Percentiles rank a stretch among this genome's conserved stretches.
Conservation (phyloP, 2,888 invertebrate species). For the Diploptera punctata region DNA sequence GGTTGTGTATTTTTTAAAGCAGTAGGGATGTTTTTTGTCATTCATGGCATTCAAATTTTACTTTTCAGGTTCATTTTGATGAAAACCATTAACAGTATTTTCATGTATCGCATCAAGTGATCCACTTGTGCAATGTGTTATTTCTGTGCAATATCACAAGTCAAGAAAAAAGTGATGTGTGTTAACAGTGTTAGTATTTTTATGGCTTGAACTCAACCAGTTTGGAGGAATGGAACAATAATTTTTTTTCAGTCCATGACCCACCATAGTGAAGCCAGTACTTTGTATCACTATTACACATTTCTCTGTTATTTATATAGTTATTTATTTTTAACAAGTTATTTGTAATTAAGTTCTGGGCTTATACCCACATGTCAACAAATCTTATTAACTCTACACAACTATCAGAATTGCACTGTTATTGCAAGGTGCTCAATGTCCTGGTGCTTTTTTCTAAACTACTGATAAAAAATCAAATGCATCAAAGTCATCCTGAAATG, state of each 20-base stretch:
- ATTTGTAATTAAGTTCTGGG: neutral
- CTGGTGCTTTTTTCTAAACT: neutral
- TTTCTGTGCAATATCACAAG: conserved; percentile 29
- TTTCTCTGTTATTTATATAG: conserved; percentile 22
- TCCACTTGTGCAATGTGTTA: conserved; percentile 19
- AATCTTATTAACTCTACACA: too few species aligned
- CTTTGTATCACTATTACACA: neutral
- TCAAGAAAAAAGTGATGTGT: conserved; percentile 14
- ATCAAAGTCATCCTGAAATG: too few species aligned
- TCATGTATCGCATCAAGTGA: conserved; percentile 1
- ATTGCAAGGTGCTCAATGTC: conserved; percentile 7
- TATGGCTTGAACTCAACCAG: neutral
- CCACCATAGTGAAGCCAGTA: conserved; percentile 21
- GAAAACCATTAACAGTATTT: conserved; percentile 34
- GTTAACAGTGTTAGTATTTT: neutral
- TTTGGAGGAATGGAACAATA: neutral
- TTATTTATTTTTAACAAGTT: conserved; percentile 21
- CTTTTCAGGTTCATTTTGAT: neutral
- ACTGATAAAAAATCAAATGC: too few species aligned
- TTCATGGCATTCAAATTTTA: neutral
- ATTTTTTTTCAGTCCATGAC: neutral
- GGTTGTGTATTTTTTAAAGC: too few species aligned
- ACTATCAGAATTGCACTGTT: neutral
- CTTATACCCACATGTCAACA: neutral
- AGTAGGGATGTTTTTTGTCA: too few species aligned